Evolutionary conservation across 1,140 invertebrate genomes (phyloP), one percentile per base, ranked within the genome.

Genomic region (Bombus cullumanus): DNA sequence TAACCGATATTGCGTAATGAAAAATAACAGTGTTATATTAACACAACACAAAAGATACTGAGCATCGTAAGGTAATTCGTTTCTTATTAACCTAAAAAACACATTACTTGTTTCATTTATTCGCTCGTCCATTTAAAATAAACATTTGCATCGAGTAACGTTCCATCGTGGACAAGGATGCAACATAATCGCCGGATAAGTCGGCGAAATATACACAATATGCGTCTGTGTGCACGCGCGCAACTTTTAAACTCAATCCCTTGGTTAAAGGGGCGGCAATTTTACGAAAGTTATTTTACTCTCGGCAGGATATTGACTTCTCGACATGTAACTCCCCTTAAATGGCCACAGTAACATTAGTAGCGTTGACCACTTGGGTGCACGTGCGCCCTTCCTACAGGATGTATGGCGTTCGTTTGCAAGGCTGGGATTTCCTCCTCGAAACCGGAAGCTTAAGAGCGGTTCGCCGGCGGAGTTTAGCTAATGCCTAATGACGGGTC

Each of bases 401-500:
- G 81, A 86, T 88, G 88, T 81, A 88, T 72, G 68, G 62, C 80
- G 77, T 31, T 74, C 80, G 81, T 81, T 77, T 75, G 88, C 64
- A 73, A 83, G 79, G 59, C 82, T 72, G 84, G 90, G 89, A 91
- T 91, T 91, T 91, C 85, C 91, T 90, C 76, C 81, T 86, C 43
- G 74, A 81, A 83, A 64, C 89, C 89, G 89, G 89, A 90, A 90
- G 89, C 89, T 90, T 90, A 90, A 90, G 86, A 85, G 88, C 79
- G 82, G 86, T 66, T 69, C 68, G 73, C 76, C 59, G 78, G 57
- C 64, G 82, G 75, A 85, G 86, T 87, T 91, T 88, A 88, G 85
- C 80, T 91, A 91, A 91, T 91, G 88, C 88, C 88, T 91, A 91
- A 91, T 90, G 90, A 91, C 88, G 90, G 84, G 86, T 89, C 88